Conservation (phyloP, 2,888 invertebrate species). For the Emmelina monodactyla region DNA sequence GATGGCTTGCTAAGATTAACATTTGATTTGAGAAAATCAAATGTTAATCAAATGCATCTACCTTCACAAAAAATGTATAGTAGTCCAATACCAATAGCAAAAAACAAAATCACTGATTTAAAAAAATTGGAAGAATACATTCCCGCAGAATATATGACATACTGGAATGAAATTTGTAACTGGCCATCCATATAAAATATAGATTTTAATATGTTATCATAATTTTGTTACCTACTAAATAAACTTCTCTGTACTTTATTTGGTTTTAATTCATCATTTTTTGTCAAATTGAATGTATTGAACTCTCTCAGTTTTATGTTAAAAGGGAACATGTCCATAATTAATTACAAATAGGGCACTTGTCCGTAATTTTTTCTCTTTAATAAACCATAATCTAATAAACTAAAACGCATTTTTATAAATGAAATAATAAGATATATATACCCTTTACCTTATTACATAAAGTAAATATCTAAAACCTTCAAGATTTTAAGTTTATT, state of each 20-base stretch:
- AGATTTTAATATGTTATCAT: too few relatives aligned
- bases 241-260: conserved; percentile 4
- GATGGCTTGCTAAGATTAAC: conserved; percentile 2
- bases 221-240: conserved; percentile 4
- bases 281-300: conserved; percentile 3
- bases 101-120: conserved; percentile 6
- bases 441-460: not conserved
- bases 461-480: conserved; percentile 2
- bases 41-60: conserved; percentile 4
- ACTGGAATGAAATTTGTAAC: conserved; percentile 6
- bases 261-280: conserved; percentile 5
- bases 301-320: too few relatives aligned
- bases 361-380: conserved; percentile 9
- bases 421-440: not conserved
- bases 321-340: conserved; percentile 8
- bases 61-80: conserved; percentile 5
- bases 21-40: conserved; percentile 6
- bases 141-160: conserved; percentile 6
- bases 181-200: not conserved
- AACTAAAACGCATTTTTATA: not conserved
- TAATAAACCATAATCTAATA: conserved; percentile 2
- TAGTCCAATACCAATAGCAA: conserved; percentile 6
- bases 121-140: conserved; percentile 8
- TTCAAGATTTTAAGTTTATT: not conserved
- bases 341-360: conserved; percentile 10